phyloP scores from a whole-genome alignment of 1,140 invertebrate species.

The Anastrepha obliqua region DNA sequence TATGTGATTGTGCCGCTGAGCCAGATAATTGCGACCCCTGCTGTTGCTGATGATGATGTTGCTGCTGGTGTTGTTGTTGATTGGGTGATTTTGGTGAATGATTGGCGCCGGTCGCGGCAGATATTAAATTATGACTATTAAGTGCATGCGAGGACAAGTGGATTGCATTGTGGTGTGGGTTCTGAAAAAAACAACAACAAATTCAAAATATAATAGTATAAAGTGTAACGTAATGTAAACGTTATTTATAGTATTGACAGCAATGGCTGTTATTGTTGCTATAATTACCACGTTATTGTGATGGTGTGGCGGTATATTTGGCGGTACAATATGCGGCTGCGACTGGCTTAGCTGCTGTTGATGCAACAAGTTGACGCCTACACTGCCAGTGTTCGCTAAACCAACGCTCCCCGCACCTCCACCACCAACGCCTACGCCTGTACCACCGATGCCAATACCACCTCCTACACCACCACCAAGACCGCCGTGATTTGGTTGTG shows the following conservation, averaged over 20 bases:
- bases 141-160: constrained; percentile 73
- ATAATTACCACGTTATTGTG: constrained; percentile 68
- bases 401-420: background rate
- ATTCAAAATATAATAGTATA: constrained; percentile 21
- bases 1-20: constrained; percentile 32
- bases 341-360: constrained; percentile 71
- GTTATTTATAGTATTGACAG: background rate
- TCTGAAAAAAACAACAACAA: constrained; percentile 60
- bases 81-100: constrained; percentile 74
- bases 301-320: constrained; percentile 71
- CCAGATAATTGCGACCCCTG: constrained; percentile 26
- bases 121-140: constrained; percentile 74
- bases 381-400: constrained; percentile 55
- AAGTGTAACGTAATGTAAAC: background rate
- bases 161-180: constrained; percentile 65
- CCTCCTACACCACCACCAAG: constrained; percentile 44
- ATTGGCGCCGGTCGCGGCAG: constrained; percentile 62
- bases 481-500: constrained; percentile 67
- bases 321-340: constrained; percentile 72
- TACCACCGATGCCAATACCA: constrained; percentile 13
- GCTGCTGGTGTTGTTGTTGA: constrained; percentile 68
- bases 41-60: constrained; percentile 62
- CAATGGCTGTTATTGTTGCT: background rate
- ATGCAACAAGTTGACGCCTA: constrained; percentile 61
- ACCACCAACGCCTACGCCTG: constrained; percentile 26